Evolutionary conservation across 1,140 invertebrate species (phyloP).

Genomic region (Caenorhabditis remanei): DNA sequence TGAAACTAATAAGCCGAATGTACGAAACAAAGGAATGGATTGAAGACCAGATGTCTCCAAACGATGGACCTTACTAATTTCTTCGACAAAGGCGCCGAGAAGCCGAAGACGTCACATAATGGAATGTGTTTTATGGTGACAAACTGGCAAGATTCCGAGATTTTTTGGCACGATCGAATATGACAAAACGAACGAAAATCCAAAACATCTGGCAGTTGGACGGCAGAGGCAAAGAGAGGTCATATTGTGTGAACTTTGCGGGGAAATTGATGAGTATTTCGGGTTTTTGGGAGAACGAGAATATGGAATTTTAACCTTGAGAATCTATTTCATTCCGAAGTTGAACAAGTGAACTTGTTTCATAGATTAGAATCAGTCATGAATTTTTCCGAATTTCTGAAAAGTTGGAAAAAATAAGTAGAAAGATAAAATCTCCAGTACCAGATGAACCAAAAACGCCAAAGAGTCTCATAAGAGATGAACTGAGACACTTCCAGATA

Average conservation of each 20-base stretch:
- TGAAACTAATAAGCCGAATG: conserved; percentile 55
- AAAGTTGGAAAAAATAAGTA: too few relatives aligned
- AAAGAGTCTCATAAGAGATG: too few relatives aligned
- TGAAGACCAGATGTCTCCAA: conserved; percentile 40
- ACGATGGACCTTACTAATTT: conserved; percentile 15
- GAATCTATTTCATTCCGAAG: neutral
- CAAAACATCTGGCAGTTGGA: conserved; percentile 26
- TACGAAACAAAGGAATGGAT: conserved; percentile 48
- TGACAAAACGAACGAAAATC: neutral
- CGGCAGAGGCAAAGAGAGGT: neutral
- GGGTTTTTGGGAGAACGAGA: neutral
- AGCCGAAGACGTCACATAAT: conserved; percentile 53
- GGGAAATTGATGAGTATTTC: neutral
- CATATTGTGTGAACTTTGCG: conserved; percentile 43
- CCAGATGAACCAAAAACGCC: too few relatives aligned
- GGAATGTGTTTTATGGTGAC: conserved; percentile 54
- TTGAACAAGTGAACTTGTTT: neutral
- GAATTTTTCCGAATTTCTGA: too few relatives aligned
- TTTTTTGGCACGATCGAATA: conserved; percentile 9
- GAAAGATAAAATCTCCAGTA: too few relatives aligned
- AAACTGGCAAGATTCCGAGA: conserved; percentile 50
- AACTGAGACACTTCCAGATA: too few relatives aligned
- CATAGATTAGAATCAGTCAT: neutral
- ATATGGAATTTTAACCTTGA: neutral
- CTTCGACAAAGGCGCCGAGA: conserved; percentile 43